Base-by-base conservation (phyloP, 2,888 invertebrate species). In the Melieria crassipennis region DNA sequence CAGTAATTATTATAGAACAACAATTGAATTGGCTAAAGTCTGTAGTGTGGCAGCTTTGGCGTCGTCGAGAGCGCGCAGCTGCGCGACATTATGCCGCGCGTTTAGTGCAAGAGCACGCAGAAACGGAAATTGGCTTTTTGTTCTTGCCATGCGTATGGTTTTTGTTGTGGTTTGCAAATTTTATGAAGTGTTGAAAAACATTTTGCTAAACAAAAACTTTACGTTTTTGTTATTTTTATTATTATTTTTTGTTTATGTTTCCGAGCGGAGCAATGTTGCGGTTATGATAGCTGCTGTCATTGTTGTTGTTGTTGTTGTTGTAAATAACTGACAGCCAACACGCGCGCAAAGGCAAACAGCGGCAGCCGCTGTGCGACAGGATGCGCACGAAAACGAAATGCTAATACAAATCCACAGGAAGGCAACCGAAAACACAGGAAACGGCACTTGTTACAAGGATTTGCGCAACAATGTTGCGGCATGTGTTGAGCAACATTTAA, bases 161-260 rank as follows among this genome's bases (percentile, higher is more conserved):
- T 46, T 66, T 57, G 46, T 58, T 66, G n/a, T 42, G 48, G 58
- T 56, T 55, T 30, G 55, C 55, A 55, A 62, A 62, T 69, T 69
- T 69, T 69, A 69, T 69, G 68, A 42, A 52, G 68, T 69, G 68
- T 62, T 69, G 68, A 69, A 69, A 66, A 55, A 69, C 47, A 62
- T n/a, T 69, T 62, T 62, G 62, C 55, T 69, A 62, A 61, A 61
- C 68, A 62, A 69, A 69, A 46, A 46, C 30, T 55, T 13, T 6
- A 7, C 3, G 30, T 56, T 56, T 56, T 56, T 30, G 30, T 56
- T 56, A 7, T 56, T 56, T 61, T 61, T 7, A 11, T 7, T 43
- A 42, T 61, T 58, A 43, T 66, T 52, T 58, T 43, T 58, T 65
- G 64, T 50, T 66, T 65, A 30, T 30, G 48, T 48, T 48, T 7